Evolutionary conservation across 2,113 vertebrate genomes (phyloP), one percentile per base, ranked within the genome.

Genomic region (Megaptera novaeangliae): DNA sequence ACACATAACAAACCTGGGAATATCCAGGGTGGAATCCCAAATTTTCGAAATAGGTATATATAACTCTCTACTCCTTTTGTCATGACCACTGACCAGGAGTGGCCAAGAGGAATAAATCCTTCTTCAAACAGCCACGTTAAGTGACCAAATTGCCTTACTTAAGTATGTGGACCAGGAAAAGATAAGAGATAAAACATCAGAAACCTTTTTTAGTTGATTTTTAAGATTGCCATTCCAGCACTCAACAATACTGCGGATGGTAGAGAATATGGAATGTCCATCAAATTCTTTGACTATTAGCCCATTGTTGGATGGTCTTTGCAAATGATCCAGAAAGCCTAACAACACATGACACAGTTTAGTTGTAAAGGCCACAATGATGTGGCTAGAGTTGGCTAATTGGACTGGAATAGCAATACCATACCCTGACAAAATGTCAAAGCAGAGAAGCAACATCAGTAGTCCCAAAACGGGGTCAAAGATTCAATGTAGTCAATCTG

Each of bases 311-410:
- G 57, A 63, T 39, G 68, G 44, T 92, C 83, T 72, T 83, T 49
- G 55, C 34, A 84, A 96, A 92, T 92, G 69, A 97, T 72, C 83
- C 88, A 94, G 83, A 96, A 92, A 84, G 55, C 52, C 23, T 88
- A 72, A 72, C 92, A 88, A 72, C 92, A 88, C 15, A 41, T 78
- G 52, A 82, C 57, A 84, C 31, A 41, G n/a, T 75, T 77, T 68
- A 46, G 68, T 55, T 52, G 75, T 84, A 97, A 64, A 84, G 77
- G 55, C 55, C 55, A 72, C 83, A 59, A 0, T 21, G 41, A 69
- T 57, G 49, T 36, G 52, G 18, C 59, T 82, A 20, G 36, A 61
- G 52, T 41, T 11, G 4, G 61, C 82, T 84, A 21, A 78, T 29
- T 92, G 77, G 55, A 78, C 55, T n/a, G 77, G 46, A 84, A 49